A percentile compares a stretch with the other conserved stretches of the same genome.
These are phyloP conservation scores for Agonopterix subpropinquella DNA, from an alignment of 2,888 invertebrate genomes.

Conservation along the genomic window DNA sequence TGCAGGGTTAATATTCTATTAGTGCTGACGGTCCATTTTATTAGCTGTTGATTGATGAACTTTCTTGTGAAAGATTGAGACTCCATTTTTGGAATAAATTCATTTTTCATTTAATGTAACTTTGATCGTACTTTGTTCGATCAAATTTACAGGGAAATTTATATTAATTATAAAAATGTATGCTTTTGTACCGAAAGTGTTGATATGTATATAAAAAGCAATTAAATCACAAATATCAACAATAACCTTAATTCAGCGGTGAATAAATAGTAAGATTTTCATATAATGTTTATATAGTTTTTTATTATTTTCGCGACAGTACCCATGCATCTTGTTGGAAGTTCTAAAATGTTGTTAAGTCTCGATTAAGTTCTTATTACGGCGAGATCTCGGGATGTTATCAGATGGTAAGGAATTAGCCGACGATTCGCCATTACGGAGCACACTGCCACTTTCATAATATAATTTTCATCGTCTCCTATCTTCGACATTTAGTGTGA, in stretches of 20 bases:
- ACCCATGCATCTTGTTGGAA: neutral
- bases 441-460: constrained; percentile 13
- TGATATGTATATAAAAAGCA: no score
- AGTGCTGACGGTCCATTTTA: constrained; percentile 36
- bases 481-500: neutral
- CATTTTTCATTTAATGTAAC: neutral
- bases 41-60: constrained; percentile 28
- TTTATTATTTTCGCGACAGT: no score
- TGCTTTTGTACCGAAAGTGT: neutral
- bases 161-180: neutral
- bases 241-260: neutral
- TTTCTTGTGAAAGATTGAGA: neutral
- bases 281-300: neutral
- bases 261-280: neutral
- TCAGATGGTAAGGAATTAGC: constrained; percentile 61
- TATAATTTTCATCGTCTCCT: constrained; percentile 4
- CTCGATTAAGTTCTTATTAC: constrained; percentile 40
- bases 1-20: constrained; percentile 59
- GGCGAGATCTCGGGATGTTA: constrained; percentile 44
- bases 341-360: constrained; percentile 30
- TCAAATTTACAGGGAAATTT: neutral
- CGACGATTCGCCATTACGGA: constrained; percentile 33
- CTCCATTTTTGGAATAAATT: neutral
- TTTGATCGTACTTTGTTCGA: neutral
- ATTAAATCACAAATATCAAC: no score